These are phyloP conservation scores for Bos indicus DNA, from an alignment of 2,113 vertebrate genomes.

Conservation along the genomic window DNA sequence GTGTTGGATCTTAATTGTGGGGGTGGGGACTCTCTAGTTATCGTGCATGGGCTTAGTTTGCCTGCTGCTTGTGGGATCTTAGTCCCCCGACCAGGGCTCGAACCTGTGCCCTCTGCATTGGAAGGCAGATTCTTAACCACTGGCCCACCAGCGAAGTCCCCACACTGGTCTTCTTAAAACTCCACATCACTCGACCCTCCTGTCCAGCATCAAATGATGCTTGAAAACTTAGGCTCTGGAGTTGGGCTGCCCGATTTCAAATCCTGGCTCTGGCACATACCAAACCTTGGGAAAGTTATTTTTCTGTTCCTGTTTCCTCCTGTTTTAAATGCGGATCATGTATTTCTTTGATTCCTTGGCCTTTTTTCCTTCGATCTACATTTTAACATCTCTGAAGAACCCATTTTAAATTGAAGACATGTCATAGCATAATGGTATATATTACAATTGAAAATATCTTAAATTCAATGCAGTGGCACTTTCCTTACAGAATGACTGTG, in stretches of 20 bases:
- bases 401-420: not conserved
- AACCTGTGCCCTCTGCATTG: not conserved
- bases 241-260: not conserved
- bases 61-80: not conserved
- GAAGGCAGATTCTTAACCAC: not conserved
- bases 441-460: not conserved
- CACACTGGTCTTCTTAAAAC: not conserved
- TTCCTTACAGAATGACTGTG: not conserved
- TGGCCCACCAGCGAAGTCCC: not conserved
- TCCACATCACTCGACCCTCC: not conserved
- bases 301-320: not conserved
- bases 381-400: constrained; percentile 19
- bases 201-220: not conserved
- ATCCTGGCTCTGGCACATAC: not conserved
- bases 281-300: not conserved
- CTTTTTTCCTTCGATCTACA: not conserved
- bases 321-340: not conserved
- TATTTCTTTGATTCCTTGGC: not conserved
- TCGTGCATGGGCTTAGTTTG: not conserved
- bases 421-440: not conserved
- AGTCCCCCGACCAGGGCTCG: not conserved
- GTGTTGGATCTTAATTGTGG: not conserved
- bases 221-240: not conserved
- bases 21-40: not conserved
- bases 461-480: not conserved